Base-by-base conservation (phyloP, 2,113 vertebrate species). In the Phasianus colchicus region DNA sequence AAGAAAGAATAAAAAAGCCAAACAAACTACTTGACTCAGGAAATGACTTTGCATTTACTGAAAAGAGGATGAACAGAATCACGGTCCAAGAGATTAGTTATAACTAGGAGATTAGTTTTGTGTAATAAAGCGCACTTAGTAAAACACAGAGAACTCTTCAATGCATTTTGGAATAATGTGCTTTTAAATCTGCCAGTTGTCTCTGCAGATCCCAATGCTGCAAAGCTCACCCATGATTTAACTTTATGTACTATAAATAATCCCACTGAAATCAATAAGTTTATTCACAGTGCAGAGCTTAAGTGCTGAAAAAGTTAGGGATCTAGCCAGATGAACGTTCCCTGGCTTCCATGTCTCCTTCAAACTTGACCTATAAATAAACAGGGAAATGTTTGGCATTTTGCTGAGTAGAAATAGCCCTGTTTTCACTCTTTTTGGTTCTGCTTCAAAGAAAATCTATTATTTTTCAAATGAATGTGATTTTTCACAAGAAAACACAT, bases 31-130 rank as follows among this genome's bases (percentile, higher is more conserved):
- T 75, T 48, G 43, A 95, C 69, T 88, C 73, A 75, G 63, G 70
- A 76, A 92, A 72, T 43, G 77, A 58, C 50, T 92, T 81, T 63
- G n/a, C 76, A 58, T 6, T 79, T 57, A 34, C 30, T 66, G 54
- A 86, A 91, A 86, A 24, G 24, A 84, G 43, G 47, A 72, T 61
- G 91, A 93, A 48, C 7, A 81, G 61, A 91, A 55, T 38, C 61
- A 75, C 66, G 43, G 36, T 95, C 38, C 43, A 55, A 52, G 64
- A 89, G 71, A 79, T 91, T 55, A 94, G 64, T 43, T 89, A 10
- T 77, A 93, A 79, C 86, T 66, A 47, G 50, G n/a, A 91, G 83
- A 96, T 96, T 71, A 89, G 21, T 30, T 82, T 76, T 38, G 19
- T 76, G 45, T 58, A 69, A 87, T 85, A 76, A 85, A 76, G 60